Evolutionary conservation across 2,888 invertebrate species (phyloP).

Genomic region (Hyposoter dolosus): DNA sequence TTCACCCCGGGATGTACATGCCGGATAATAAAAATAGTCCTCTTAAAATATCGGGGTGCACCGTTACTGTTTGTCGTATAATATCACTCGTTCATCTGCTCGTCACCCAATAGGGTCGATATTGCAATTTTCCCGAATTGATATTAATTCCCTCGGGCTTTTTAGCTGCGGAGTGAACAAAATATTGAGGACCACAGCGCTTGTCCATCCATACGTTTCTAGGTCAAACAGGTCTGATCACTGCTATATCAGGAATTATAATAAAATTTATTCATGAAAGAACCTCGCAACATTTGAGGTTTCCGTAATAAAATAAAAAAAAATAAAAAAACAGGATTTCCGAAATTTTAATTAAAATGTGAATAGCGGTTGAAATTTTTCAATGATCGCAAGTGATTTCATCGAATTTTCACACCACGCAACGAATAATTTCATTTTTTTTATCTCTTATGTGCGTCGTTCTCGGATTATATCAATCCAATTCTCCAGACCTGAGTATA

Average conservation of each 20-base stretch:
- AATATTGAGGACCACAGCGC: constrained; percentile 24
- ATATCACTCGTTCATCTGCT: constrained; percentile 47
- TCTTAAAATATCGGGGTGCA: constrained; percentile 28
- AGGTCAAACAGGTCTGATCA: constrained; percentile 32
- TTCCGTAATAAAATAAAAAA: background rate
- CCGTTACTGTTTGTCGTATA: constrained; percentile 38
- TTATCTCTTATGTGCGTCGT: background rate
- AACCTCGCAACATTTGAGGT: background rate
- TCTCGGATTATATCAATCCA: background rate
- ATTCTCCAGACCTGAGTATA: background rate
- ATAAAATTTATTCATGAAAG: background rate
- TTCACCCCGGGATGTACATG: background rate
- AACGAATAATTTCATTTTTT: background rate
- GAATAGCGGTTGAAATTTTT: background rate
- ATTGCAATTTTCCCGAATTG: constrained; percentile 62
- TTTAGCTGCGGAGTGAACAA: constrained; percentile 3
- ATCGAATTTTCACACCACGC: background rate
- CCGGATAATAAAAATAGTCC: constrained; percentile 24
- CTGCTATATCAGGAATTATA: background rate
- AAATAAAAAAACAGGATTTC: background rate
- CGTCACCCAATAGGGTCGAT: constrained; percentile 49
- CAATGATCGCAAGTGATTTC: background rate
- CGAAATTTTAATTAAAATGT: background rate
- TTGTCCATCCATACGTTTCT: constrained; percentile 45
- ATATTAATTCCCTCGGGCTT: constrained; percentile 51